phyloP scores from a whole-genome alignment of 2,113 vertebrate genomes.

The Progne subis region DNA sequence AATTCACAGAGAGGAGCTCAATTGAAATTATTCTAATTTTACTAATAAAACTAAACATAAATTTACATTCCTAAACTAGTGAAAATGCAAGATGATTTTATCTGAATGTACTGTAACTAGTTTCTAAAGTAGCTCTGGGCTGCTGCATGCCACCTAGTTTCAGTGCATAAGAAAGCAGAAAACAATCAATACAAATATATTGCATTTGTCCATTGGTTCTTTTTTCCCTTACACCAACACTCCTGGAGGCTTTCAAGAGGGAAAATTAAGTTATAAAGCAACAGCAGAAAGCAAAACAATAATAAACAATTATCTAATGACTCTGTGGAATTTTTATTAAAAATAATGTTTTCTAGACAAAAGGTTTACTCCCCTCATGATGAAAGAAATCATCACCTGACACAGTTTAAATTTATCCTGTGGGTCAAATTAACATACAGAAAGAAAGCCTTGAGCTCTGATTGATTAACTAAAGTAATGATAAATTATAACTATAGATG shows the following conservation, averaged over 20 bases:
- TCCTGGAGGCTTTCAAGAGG: background rate
- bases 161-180: background rate
- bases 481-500: background rate
- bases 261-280: background rate
- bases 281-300: background rate
- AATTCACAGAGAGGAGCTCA: background rate
- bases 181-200: background rate
- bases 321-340: background rate
- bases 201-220: background rate
- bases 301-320: background rate
- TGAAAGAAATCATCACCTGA: background rate
- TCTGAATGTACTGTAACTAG: background rate
- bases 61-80: background rate
- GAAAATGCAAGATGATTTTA: background rate
- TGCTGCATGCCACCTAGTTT: background rate
- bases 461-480: background rate
- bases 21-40: background rate
- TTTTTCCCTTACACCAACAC: background rate
- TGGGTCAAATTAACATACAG: background rate
- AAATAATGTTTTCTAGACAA: background rate
- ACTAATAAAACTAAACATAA: background rate
- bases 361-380: background rate
- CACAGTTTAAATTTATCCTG: background rate
- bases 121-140: background rate
- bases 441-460: background rate